A percentile compares a stretch with the other conserved stretches of the same genome.
phyloP scores from a whole-genome alignment of 1,140 invertebrate genomes.

The Drosophila pseudoananassae region DNA sequence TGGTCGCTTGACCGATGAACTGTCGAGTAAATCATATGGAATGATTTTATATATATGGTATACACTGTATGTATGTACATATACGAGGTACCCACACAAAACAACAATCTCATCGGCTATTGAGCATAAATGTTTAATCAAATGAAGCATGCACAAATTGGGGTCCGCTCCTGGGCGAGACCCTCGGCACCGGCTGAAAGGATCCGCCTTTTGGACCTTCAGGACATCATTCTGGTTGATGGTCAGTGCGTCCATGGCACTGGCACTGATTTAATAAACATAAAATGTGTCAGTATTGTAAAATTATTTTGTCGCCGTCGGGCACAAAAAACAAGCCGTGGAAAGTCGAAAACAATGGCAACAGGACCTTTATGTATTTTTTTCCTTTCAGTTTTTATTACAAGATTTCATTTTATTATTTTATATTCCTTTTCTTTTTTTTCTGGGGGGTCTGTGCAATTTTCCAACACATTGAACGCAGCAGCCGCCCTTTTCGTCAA shows the following conservation, averaged over 20 bases:
- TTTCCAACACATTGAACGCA: slow-evolving; percentile 75
- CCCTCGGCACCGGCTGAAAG: slow-evolving; percentile 6
- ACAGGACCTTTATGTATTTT: slow-evolving; percentile 63
- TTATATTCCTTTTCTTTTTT: slow-evolving; percentile 18
- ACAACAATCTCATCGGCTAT: slow-evolving; percentile 41
- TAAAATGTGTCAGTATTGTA: slow-evolving; percentile 81
- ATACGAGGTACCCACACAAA: slow-evolving; percentile 5
- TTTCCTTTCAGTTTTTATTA: slow-evolving; percentile 38
- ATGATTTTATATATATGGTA: slow-evolving; percentile 62
- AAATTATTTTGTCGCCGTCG: slow-evolving; percentile 76
- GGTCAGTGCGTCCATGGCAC: slow-evolving; percentile 24
- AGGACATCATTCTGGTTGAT: background rate
- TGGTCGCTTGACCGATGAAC: slow-evolving; percentile 69
- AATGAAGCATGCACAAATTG: slow-evolving; percentile 81
- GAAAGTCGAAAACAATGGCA: slow-evolving; percentile 36
- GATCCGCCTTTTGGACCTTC: slow-evolving; percentile 1
- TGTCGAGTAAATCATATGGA: slow-evolving; percentile 75
- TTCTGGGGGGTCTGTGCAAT: slow-evolving; percentile 52
- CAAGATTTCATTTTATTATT: slow-evolving; percentile 36
- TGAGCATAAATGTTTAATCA: slow-evolving; percentile 81
- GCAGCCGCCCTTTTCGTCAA: slow-evolving; percentile 32
- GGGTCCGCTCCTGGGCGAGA: slow-evolving; percentile 51
- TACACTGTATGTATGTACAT: background rate
- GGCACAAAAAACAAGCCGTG: slow-evolving; percentile 52
- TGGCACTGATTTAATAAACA: slow-evolving; percentile 76